phyloP scores from a whole-genome alignment of 1,140 invertebrate species.

The Drosophila gunungcola region DNA sequence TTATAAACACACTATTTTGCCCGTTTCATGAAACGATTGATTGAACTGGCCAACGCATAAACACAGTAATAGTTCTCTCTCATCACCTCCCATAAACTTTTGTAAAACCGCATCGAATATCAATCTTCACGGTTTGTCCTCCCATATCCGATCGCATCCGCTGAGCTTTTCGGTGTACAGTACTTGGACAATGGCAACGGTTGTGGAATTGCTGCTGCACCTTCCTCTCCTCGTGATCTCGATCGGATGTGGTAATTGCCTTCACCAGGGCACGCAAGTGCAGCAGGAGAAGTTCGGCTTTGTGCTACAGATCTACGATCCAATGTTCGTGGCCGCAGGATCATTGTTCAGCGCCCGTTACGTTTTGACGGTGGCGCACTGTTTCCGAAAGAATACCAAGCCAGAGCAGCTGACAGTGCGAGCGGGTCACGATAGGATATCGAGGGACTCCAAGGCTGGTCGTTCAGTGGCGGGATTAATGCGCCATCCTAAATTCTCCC shows the following conservation, averaged over 20 bases:
- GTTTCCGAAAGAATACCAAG: not conserved
- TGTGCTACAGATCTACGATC: constrained; percentile 28
- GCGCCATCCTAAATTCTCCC: constrained; percentile 7
- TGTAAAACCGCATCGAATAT: not conserved
- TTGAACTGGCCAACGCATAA: no score
- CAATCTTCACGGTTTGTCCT: not conserved
- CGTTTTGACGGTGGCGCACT: constrained; percentile 21
- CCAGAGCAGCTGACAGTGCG: constrained; percentile 3
- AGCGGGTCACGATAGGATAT: constrained; percentile 1
- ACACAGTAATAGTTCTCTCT: not conserved
- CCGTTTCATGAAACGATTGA: no score
- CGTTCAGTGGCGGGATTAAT: not conserved
- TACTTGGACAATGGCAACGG: not conserved
- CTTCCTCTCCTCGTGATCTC: not conserved
- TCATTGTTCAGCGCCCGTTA: constrained; percentile 14
- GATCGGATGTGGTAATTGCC: not conserved
- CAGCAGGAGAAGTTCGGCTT: constrained; percentile 1
- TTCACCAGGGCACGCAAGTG: not conserved
- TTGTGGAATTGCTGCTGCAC: not conserved
- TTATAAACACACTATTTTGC: no score
- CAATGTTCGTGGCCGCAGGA: constrained; percentile 9
- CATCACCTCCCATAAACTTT: not conserved
- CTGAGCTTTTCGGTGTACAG: not conserved
- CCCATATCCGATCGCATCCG: constrained; percentile 3
- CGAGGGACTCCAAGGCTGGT: not conserved